Conservation (phyloP, 2,113 vertebrate species). For the Anolis carolinensis region DNA sequence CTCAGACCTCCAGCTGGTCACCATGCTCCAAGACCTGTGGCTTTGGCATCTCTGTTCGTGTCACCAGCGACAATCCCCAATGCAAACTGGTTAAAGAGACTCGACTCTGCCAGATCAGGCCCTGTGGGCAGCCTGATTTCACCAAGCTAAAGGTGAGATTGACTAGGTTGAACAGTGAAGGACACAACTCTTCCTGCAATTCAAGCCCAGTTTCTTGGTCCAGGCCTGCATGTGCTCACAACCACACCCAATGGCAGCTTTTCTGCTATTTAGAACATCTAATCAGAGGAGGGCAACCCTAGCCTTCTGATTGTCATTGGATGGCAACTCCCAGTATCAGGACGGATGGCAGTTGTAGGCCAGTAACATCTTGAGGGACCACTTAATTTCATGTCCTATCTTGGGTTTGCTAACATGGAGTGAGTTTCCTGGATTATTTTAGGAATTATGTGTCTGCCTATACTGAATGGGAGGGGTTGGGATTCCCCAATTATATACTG, state of each 20-base stretch:
- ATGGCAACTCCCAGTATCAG: background rate
- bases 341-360: too few relatives aligned
- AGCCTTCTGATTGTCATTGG: background rate
- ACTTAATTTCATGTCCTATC: too few relatives aligned
- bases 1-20: conserved; percentile 84
- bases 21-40: conserved; percentile 83
- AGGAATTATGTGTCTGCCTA: background rate
- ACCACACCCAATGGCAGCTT: background rate
- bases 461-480: background rate
- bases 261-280: background rate
- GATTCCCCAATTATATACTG: background rate
- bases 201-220: background rate
- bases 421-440: background rate
- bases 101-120: conserved; percentile 80
- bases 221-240: too few relatives aligned
- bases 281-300: background rate
- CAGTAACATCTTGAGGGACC: too few relatives aligned
- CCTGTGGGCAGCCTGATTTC: conserved; percentile 77
- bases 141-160: conserved; percentile 76
- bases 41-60: conserved; percentile 81
- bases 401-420: background rate
- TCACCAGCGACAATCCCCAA: conserved; percentile 80
- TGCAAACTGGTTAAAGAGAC: conserved; percentile 84
- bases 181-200: background rate
- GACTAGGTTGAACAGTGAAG: too few relatives aligned